Conservation (phyloP, 2,888 invertebrate genomes). For the Drosophila conformis region DNA sequence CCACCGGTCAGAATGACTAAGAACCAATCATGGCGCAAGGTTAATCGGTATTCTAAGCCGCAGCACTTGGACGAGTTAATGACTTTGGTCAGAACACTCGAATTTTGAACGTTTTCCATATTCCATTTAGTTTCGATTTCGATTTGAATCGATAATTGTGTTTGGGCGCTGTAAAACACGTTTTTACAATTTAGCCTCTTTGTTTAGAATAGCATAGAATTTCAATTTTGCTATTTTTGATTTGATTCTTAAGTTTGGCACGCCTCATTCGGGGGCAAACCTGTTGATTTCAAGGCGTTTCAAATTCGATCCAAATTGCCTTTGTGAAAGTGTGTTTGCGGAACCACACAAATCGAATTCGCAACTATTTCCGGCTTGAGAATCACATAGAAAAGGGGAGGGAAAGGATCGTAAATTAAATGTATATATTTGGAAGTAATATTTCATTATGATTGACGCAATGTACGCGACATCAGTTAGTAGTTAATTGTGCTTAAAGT, state of each 20-base stretch:
- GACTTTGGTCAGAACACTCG: constrained; percentile 72
- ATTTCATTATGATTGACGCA: constrained; percentile 11
- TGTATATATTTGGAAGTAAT: constrained; percentile 29
- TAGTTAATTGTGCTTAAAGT: background rate
- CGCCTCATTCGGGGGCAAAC: constrained; percentile 20
- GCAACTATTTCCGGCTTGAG: constrained; percentile 53
- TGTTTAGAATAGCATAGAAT: constrained; percentile 16
- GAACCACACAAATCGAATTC: constrained; percentile 47
- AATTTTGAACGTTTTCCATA: constrained; percentile 54
- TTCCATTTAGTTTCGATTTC: constrained; percentile 42
- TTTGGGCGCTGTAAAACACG: constrained; percentile 34
- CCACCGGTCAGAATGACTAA: constrained; percentile 39
- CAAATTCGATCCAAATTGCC: constrained; percentile 38
- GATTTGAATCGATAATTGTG: constrained; percentile 17
- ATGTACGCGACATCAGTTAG: background rate
- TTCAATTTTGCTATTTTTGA: background rate
- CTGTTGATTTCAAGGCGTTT: constrained; percentile 58
- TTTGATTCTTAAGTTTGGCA: constrained; percentile 2
- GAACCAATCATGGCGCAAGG: constrained; percentile 73
- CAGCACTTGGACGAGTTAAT: constrained; percentile 63
- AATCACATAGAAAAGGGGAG: constrained; percentile 9
- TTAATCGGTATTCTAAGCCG: constrained; percentile 71
- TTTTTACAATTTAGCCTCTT: constrained; percentile 35
- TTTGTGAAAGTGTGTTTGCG: constrained; percentile 56
- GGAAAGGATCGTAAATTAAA: background rate